phyloP scores from a whole-genome alignment of 2,113 vertebrate species.

The Beaufortia kweichowensis region DNA sequence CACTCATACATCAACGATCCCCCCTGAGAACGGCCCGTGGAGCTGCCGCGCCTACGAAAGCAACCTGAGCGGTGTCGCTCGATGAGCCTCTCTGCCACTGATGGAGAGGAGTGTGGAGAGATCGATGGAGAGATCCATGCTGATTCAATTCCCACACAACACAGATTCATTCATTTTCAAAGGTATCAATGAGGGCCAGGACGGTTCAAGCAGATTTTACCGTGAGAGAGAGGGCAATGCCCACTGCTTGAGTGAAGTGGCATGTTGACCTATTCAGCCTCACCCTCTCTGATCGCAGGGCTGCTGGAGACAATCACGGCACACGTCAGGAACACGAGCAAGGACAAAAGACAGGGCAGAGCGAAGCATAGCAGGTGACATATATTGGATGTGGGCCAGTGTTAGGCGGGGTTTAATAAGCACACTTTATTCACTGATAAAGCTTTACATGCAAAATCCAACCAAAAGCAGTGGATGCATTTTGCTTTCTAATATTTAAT shows the following conservation, averaged over 20 bases:
- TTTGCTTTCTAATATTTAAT: too few relatives aligned
- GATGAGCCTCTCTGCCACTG: neutral
- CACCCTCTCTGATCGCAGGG: constrained; percentile 37
- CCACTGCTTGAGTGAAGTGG: constrained; percentile 21
- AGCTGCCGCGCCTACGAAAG: constrained; percentile 14
- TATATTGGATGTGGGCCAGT: neutral
- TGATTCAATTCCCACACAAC: constrained; percentile 8
- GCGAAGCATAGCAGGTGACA: constrained; percentile 17
- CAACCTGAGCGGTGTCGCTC: neutral
- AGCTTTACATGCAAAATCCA: neutral
- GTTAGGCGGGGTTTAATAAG: neutral
- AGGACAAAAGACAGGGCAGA: constrained; percentile 3
- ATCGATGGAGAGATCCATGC: neutral
- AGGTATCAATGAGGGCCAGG: neutral
- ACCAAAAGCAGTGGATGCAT: too few relatives aligned
- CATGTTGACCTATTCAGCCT: constrained; percentile 29
- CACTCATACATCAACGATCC: neutral
- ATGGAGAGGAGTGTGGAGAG: neutral
- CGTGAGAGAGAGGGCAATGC: neutral
- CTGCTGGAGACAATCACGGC: constrained; percentile 35
- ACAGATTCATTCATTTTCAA: constrained; percentile 14
- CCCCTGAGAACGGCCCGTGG: neutral
- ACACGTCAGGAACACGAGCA: constrained; percentile 34
- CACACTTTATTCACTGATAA: constrained; percentile 16
- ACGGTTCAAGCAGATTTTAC: constrained; percentile 11